These are phyloP conservation scores for Phasia obesa DNA, from an alignment of 2,888 invertebrate genomes.

Conservation along the genomic window DNA sequence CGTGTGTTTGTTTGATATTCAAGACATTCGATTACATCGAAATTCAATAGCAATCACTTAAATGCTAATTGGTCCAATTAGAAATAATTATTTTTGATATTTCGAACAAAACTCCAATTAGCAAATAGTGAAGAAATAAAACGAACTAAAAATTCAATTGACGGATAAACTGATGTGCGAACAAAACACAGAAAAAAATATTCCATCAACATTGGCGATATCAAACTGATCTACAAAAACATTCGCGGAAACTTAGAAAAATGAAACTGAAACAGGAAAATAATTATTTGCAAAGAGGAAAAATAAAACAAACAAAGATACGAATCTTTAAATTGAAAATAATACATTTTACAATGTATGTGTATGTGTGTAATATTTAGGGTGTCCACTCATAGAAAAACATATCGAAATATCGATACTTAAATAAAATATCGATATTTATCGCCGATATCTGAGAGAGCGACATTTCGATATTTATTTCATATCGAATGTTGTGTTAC, in stretches of 20 bases:
- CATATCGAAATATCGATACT: too few relatives aligned
- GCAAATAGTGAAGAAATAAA: slow-evolving; percentile 21
- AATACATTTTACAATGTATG: not conserved
- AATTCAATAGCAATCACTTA: slow-evolving; percentile 59
- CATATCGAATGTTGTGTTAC: too few relatives aligned
- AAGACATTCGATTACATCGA: slow-evolving; percentile 35
- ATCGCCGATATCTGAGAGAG: too few relatives aligned
- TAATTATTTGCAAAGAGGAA: slow-evolving; percentile 10
- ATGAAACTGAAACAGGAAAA: slow-evolving; percentile 30
- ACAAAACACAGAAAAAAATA: slow-evolving; percentile 20
- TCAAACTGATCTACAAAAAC: slow-evolving; percentile 7
- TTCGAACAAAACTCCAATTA: slow-evolving; percentile 58
- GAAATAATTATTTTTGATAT: slow-evolving; percentile 60
- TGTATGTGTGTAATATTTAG: not conserved
- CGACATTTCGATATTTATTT: too few relatives aligned
- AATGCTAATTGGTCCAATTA: slow-evolving; percentile 64
- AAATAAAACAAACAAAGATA: slow-evolving; percentile 42
- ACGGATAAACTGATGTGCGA: not conserved
- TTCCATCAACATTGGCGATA: not conserved
- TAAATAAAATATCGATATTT: too few relatives aligned
- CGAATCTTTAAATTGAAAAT: slow-evolving; percentile 27
- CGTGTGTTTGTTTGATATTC: slow-evolving; percentile 5
- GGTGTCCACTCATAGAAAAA: too few relatives aligned
- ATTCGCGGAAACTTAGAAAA: not conserved
- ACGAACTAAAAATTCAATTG: not conserved